Evolutionary conservation across 2,888 invertebrate species (phyloP).

Genomic region (Ectemnius cavifrons): DNA sequence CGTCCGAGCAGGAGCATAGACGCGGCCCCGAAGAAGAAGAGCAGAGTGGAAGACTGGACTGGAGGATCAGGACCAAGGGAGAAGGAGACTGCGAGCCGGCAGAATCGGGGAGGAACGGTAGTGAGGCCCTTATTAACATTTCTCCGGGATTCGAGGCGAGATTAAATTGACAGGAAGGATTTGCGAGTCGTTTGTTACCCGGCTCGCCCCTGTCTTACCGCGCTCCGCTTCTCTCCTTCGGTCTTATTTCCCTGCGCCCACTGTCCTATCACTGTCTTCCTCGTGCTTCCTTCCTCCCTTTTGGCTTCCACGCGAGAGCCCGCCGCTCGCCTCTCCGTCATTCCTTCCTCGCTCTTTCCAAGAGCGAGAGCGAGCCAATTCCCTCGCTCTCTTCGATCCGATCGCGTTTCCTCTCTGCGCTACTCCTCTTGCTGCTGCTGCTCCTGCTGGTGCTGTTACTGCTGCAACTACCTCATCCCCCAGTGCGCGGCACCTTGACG

Average conservation of each 20-base stretch:
- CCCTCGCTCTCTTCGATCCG: constrained; percentile 34
- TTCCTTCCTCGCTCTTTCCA: constrained; percentile 45
- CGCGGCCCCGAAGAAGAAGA: constrained; percentile 14
- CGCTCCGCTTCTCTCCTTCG: constrained; percentile 14
- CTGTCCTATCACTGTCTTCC: too few relatives aligned
- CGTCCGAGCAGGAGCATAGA: constrained; percentile 18
- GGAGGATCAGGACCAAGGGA: constrained; percentile 34
- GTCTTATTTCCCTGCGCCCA: neutral
- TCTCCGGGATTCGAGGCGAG: constrained; percentile 76
- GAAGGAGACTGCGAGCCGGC: constrained; percentile 11
- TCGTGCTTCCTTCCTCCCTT: constrained; percentile 28
- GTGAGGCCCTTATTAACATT: constrained; percentile 77
- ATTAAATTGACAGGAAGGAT: constrained; percentile 78
- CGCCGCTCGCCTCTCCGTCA: constrained; percentile 6
- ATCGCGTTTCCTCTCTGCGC: neutral
- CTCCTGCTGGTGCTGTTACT: neutral
- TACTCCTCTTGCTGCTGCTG: constrained; percentile 2
- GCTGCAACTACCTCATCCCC: constrained; percentile 16
- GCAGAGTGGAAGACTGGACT: constrained; percentile 25
- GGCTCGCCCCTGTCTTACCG: constrained; percentile 33
- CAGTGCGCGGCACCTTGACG: constrained; percentile 33
- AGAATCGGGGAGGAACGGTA: constrained; percentile 62
- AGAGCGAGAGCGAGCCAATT: constrained; percentile 56
- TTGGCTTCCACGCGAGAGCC: constrained; percentile 4
- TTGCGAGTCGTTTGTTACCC: constrained; percentile 77